A percentile compares a stretch with the other conserved stretches of the same genome.
Conservation (phyloP, 1,140 invertebrate genomes). For the Halictus rubicundus region DNA sequence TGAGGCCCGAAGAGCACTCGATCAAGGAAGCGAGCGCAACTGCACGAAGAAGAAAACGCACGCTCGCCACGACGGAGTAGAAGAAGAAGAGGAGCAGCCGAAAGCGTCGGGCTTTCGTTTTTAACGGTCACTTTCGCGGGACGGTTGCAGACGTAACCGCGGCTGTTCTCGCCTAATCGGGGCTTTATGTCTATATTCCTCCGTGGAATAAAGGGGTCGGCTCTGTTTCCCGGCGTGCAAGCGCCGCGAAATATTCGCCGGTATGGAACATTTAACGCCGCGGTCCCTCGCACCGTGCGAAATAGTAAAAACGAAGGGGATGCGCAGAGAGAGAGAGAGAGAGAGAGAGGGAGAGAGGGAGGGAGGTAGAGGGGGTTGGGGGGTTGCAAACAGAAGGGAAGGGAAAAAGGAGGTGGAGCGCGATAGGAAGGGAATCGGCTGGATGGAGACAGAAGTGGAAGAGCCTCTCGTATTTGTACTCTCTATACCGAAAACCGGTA, state of each 20-base stretch:
- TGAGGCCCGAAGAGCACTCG: no score
- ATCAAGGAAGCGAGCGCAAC: no score
- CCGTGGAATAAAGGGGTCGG: slow-evolving; percentile 49
- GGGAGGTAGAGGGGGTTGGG: no score
- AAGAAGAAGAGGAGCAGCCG: no score
- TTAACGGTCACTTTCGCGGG: slow-evolving; percentile 39
- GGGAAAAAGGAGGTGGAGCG: no score
- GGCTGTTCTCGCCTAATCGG: slow-evolving; percentile 52
- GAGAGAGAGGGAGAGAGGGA: neutral
- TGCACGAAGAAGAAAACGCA: no score
- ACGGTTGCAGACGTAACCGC: neutral
- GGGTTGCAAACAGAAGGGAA: no score
- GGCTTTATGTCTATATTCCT: slow-evolving; percentile 55
- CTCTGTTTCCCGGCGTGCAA: slow-evolving; percentile 24
- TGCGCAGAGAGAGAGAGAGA: no score
- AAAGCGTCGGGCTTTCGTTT: slow-evolving; percentile 19
- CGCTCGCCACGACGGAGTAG: no score
- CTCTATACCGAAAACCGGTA: slow-evolving; percentile 50
- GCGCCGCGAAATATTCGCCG: slow-evolving; percentile 53
- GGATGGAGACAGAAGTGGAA: slow-evolving; percentile 37
- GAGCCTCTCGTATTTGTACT: slow-evolving; percentile 55
- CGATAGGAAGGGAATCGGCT: slow-evolving; percentile 10
- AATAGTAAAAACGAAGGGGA: slow-evolving; percentile 48
- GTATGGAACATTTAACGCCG: slow-evolving; percentile 63
- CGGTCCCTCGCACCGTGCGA: slow-evolving; percentile 30